Conservation (phyloP, 1,140 invertebrate species). For the Steinernema feltiae region DNA sequence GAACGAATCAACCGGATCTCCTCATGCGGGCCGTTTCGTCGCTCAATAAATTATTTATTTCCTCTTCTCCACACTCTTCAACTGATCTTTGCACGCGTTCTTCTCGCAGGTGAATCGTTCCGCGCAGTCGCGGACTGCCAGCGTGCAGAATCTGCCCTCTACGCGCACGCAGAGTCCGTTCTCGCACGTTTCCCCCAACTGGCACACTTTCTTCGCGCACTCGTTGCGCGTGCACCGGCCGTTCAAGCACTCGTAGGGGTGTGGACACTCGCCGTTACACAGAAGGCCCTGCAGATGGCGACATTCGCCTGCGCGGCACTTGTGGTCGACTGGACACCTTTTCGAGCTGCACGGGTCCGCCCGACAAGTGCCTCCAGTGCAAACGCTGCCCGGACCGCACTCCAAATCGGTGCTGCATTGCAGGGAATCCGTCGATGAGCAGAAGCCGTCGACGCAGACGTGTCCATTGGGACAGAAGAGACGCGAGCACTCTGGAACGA, state of each 20-base stretch:
- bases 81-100: constrained; percentile 38
- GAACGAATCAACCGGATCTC: neutral
- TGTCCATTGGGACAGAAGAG: constrained; percentile 38
- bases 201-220: constrained; percentile 51
- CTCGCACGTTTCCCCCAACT: constrained; percentile 54
- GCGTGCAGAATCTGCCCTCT: constrained; percentile 43
- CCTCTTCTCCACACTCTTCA: neutral
- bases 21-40: neutral
- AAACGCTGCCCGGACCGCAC: constrained; percentile 14
- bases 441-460: constrained; percentile 27
- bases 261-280: constrained; percentile 39
- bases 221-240: constrained; percentile 49
- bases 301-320: constrained; percentile 36
- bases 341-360: constrained; percentile 22
- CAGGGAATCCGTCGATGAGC: neutral
- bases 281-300: constrained; percentile 27
- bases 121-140: constrained; percentile 48
- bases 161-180: constrained; percentile 48
- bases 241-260: constrained; percentile 45
- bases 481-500: constrained; percentile 45
- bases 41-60: constrained; percentile 12
- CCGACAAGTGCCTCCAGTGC: constrained; percentile 9
- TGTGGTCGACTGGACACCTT: constrained; percentile 34
- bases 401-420: constrained; percentile 31
- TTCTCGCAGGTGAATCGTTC: constrained; percentile 47